Percentiles rank a stretch among this genome's conserved stretches.
These are phyloP conservation scores for Palaemon carinicauda DNA, from an alignment of 1,140 invertebrate genomes.

Conservation along the genomic window DNA sequence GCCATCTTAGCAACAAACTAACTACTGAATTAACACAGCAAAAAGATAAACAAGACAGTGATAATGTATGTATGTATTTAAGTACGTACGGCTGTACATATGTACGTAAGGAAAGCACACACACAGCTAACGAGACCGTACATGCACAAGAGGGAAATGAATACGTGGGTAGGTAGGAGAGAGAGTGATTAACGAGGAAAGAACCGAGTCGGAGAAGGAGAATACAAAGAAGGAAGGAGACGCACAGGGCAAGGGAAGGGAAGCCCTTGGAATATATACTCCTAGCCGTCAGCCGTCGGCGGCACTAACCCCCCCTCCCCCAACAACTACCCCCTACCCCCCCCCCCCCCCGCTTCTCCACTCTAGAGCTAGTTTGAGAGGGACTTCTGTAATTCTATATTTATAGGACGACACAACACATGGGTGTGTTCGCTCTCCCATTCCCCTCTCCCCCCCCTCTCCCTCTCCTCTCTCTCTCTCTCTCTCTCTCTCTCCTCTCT, in stretches of 20 bases:
- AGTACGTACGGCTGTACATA: no score
- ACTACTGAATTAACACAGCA: no score
- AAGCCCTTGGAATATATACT: no score
- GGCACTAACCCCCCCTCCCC: not conserved
- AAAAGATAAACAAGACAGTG: no score
- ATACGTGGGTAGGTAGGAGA: no score
- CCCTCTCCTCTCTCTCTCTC: not conserved
- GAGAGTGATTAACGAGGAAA: not conserved
- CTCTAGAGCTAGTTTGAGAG: not conserved
- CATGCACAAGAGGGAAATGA: not conserved
- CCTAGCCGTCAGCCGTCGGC: not conserved
- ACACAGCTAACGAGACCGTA: not conserved
- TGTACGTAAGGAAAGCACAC: not conserved
- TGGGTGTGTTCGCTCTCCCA: no score
- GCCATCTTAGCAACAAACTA: no score
- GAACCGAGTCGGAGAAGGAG: not conserved
- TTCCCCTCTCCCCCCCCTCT: not conserved
- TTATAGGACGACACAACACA: no score
- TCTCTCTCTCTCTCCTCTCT: not conserved
- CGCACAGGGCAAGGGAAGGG: not conserved
- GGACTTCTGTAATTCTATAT: no score
- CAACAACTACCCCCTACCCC: not conserved
- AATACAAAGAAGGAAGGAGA: not conserved
- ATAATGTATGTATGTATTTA: no score
- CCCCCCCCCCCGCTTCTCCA: not conserved